Percentiles rank a stretch among this genome's conserved stretches.
phyloP scores from a whole-genome alignment of 2,888 invertebrate species.

The Holacanthella duospinosa region DNA sequence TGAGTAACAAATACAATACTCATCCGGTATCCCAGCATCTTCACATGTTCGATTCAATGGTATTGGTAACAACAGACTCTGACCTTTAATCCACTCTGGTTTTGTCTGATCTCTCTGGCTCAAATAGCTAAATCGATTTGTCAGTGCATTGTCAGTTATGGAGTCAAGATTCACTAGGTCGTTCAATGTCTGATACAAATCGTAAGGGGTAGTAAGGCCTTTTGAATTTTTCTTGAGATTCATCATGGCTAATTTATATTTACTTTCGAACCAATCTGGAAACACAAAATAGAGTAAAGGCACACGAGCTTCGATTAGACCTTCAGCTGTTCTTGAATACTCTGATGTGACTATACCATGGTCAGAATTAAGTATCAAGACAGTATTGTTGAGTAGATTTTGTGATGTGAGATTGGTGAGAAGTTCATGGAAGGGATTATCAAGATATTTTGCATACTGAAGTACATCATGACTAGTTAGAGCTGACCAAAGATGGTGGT shows the following conservation, averaged over 20 bases:
- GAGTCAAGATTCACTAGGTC: background rate
- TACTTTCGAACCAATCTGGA: background rate
- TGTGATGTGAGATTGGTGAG: background rate
- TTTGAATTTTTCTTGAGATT: background rate
- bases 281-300: conserved; percentile 63
- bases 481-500: background rate
- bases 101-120: too few species aligned
- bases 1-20: conserved; percentile 80
- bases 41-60: conserved; percentile 62
- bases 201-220: background rate
- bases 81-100: conserved; percentile 45
- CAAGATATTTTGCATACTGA: background rate
- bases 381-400: background rate
- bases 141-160: background rate
- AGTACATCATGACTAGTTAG: background rate
- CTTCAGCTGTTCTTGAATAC: background rate
- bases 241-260: background rate
- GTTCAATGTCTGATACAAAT: background rate
- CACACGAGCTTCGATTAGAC: conserved; percentile 60
- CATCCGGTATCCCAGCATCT: conserved; percentile 63
- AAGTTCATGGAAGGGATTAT: background rate
- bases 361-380: background rate
- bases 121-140: too few species aligned
- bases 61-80: conserved; percentile 67
- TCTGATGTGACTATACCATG: background rate